phyloP scores from a whole-genome alignment of 2,888 invertebrate species.

The Drosophila multiciliata region DNA sequence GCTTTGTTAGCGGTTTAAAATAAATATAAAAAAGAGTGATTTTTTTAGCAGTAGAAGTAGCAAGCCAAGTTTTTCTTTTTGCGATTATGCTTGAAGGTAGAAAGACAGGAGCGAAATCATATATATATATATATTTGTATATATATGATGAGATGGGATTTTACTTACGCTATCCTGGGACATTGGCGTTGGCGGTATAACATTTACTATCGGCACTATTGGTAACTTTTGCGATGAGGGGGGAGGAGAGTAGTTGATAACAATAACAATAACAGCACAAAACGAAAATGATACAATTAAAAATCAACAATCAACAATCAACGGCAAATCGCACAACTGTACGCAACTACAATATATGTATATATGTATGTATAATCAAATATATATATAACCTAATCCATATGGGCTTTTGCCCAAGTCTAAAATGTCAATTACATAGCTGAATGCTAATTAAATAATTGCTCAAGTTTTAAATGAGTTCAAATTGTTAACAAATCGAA shows the following conservation, averaged over 20 bases:
- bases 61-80: slow-evolving; percentile 43
- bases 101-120: slow-evolving; percentile 25
- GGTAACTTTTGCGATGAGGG: slow-evolving; percentile 74
- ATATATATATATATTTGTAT: background rate
- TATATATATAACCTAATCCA: background rate
- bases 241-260: slow-evolving; percentile 53
- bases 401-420: slow-evolving; percentile 15
- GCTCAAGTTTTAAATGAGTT: background rate
- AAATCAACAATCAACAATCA: slow-evolving; percentile 43
- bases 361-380: background rate
- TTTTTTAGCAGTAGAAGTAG: slow-evolving; percentile 23
- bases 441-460: background rate
- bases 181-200: slow-evolving; percentile 73
- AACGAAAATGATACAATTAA: slow-evolving; percentile 65
- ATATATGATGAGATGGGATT: slow-evolving; percentile 36
- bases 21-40: background rate
- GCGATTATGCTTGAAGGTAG: slow-evolving; percentile 14
- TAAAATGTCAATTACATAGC: slow-evolving; percentile 23
- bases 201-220: slow-evolving; percentile 78
- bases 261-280: slow-evolving; percentile 49
- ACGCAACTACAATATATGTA: slow-evolving; percentile 24
- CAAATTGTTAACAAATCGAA: background rate
- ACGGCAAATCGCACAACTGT: slow-evolving; percentile 41
- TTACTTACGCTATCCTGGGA: slow-evolving; percentile 78
- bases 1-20: slow-evolving; percentile 34